These are phyloP conservation scores for Serrognathus titanus DNA, from an alignment of 2,888 invertebrate species.

Conservation along the genomic window DNA sequence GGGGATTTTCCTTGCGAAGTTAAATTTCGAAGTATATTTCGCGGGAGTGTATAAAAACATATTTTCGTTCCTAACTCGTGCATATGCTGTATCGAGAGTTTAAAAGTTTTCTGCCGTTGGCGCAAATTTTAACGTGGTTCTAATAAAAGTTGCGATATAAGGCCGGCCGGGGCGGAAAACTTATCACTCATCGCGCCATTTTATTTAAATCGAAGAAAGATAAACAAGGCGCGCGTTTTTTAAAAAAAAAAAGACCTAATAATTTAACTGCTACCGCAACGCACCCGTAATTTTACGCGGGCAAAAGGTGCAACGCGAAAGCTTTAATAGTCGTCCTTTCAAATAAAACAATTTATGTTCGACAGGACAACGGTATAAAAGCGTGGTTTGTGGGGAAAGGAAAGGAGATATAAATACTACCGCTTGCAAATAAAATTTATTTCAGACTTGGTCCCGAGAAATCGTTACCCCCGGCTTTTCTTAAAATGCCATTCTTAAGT, in stretches of 20 bases:
- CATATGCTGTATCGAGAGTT: constrained; percentile 31
- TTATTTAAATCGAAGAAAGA: constrained; percentile 18
- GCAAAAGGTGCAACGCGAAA: constrained; percentile 15
- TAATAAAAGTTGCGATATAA: constrained; percentile 36
- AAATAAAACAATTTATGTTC: constrained; percentile 26
- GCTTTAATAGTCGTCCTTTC: constrained; percentile 22
- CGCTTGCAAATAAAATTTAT: constrained; percentile 26
- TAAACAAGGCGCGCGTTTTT: no score
- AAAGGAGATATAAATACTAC: constrained; percentile 24
- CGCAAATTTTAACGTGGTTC: constrained; percentile 36
- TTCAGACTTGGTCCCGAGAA: constrained; percentile 13
- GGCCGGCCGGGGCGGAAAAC: constrained; percentile 32
- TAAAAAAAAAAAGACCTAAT: no score
- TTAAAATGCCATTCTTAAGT: constrained; percentile 14
- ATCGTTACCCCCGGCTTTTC: constrained; percentile 11
- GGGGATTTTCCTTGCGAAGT: background rate
- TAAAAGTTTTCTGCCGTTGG: constrained; percentile 36
- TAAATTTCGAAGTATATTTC: constrained; percentile 12
- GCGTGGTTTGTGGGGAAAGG: constrained; percentile 13
- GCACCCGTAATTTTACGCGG: background rate
- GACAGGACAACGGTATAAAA: constrained; percentile 19
- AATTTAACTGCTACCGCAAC: no score
- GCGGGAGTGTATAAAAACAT: constrained; percentile 18
- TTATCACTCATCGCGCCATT: constrained; percentile 30
- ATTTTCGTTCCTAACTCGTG: constrained; percentile 20